Evolutionary conservation across 2,888 invertebrate species (phyloP).

Genomic region (Tenodera sinensis): DNA sequence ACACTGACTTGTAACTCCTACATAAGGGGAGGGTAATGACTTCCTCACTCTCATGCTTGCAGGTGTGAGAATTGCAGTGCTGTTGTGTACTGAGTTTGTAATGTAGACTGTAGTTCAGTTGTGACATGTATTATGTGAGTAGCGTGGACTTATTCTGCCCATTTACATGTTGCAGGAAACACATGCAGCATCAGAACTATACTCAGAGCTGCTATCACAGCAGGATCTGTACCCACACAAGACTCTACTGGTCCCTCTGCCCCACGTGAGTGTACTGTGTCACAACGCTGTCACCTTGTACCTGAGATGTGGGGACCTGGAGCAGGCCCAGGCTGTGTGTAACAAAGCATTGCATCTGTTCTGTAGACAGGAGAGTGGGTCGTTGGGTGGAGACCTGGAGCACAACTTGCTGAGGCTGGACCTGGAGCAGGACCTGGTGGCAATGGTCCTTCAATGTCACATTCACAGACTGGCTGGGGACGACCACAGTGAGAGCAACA

Average conservation of each 20-base stretch:
- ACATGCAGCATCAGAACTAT: neutral
- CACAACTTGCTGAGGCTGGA: neutral
- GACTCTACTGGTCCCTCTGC: neutral
- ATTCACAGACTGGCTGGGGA: neutral
- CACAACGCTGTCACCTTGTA: neutral
- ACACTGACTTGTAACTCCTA: too few relatives aligned
- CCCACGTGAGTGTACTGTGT: neutral
- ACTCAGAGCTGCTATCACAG: neutral
- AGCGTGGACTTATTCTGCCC: too few relatives aligned
- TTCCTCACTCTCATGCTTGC: too few relatives aligned
- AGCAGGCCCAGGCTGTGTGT: neutral
- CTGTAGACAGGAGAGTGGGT: neutral
- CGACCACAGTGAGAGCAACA: neutral
- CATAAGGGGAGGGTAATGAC: too few relatives aligned
- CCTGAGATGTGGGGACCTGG: neutral
- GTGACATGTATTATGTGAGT: too few relatives aligned
- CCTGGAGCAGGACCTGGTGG: neutral
- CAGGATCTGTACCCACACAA: neutral
- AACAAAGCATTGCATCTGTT: neutral
- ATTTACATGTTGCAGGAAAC: neutral
- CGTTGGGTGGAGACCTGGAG: neutral
- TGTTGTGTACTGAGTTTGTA: too few relatives aligned
- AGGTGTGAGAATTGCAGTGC: too few relatives aligned
- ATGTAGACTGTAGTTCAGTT: too few relatives aligned
- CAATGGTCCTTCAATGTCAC: neutral